These are phyloP conservation scores for Zeus faber DNA, from an alignment of 2,113 vertebrate genomes.

Conservation along the genomic window DNA sequence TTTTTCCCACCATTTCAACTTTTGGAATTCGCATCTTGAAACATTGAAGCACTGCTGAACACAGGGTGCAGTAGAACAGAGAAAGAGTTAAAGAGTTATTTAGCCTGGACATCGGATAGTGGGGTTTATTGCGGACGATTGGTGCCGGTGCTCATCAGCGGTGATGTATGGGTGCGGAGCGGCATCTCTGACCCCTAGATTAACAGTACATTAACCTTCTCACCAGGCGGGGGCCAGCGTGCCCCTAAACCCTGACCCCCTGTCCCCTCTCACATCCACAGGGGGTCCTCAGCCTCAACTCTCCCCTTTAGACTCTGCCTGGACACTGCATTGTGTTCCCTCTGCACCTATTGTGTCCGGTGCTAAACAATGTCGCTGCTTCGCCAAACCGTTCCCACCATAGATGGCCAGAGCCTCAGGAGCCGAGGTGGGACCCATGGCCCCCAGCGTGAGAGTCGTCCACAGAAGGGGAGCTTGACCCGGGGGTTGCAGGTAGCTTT, in stretches of 20 bases:
- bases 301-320: constrained; percentile 40
- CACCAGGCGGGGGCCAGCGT: constrained; percentile 42
- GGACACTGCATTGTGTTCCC: constrained; percentile 58
- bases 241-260: constrained; percentile 67
- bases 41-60: background rate
- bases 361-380: constrained; percentile 54
- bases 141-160: constrained; percentile 38
- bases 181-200: constrained; percentile 69
- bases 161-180: constrained; percentile 56
- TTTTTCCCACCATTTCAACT: too few species aligned
- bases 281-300: constrained; percentile 55
- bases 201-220: constrained; percentile 73
- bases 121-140: constrained; percentile 40
- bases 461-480: constrained; percentile 65
- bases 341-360: constrained; percentile 44
- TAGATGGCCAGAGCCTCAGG: constrained; percentile 13
- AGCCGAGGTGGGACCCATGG: constrained; percentile 31
- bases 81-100: constrained; percentile 7
- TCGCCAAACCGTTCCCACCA: constrained; percentile 23
- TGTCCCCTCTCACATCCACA: constrained; percentile 54
- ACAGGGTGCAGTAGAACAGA: background rate
- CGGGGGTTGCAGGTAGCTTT: constrained; percentile 79
- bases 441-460: constrained; percentile 49
- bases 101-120: constrained; percentile 3
- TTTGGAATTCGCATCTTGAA: too few species aligned